Evolutionary conservation across 2,888 invertebrate species (phyloP).

Genomic region (Temnothorax unifasciatus): DNA sequence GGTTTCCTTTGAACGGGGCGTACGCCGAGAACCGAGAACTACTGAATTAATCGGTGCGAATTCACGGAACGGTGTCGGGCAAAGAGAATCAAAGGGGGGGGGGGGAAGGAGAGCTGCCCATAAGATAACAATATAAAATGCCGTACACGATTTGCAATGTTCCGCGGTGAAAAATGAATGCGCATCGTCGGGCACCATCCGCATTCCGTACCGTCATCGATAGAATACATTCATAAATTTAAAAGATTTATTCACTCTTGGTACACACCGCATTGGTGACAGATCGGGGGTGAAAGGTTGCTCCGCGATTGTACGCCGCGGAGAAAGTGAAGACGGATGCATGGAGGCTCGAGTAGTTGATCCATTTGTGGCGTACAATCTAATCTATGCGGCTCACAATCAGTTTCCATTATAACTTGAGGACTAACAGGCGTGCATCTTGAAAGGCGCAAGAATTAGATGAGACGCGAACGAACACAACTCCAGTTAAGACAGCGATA

Average conservation of each 20-base stretch:
- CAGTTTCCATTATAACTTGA: neutral
- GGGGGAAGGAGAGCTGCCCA: neutral
- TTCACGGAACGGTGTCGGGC: conserved; percentile 16
- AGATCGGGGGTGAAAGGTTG: conserved; percentile 19
- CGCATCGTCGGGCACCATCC: neutral
- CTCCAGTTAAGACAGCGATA: neutral
- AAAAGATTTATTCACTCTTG: neutral
- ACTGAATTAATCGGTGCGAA: conserved; percentile 44
- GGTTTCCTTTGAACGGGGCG: conserved; percentile 1
- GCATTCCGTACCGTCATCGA: conserved; percentile 19
- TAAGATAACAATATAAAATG: conserved; percentile 43
- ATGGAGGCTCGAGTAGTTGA: neutral
- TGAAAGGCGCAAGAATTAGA: neutral
- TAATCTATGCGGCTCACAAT: neutral
- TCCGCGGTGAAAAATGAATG: neutral
- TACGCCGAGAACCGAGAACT: conserved; percentile 1
- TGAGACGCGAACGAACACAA: neutral
- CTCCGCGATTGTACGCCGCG: neutral
- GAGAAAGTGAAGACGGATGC: conserved; percentile 24
- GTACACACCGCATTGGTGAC: neutral
- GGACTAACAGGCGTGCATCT: neutral
- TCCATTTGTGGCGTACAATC: neutral
- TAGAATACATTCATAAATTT: conserved; percentile 38
- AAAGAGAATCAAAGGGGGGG: neutral
- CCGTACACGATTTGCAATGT: conserved; percentile 4